These are phyloP conservation scores for Gastrophysa polygoni DNA, from an alignment of 2,888 invertebrate species.

Conservation along the genomic window DNA sequence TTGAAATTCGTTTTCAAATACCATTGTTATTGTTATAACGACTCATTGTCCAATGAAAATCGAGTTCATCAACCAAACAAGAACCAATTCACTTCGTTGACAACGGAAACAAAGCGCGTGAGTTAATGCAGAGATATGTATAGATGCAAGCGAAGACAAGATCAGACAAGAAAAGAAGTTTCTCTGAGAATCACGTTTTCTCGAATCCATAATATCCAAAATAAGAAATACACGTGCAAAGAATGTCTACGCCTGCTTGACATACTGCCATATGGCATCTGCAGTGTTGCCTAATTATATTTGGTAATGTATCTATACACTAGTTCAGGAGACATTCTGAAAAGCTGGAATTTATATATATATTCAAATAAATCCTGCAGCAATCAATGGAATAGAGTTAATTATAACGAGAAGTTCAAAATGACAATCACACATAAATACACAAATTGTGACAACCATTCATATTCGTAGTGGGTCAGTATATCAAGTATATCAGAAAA, in stretches of 20 bases:
- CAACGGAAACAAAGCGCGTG: not conserved
- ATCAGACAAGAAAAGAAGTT: slow-evolving; percentile 22
- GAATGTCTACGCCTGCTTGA: slow-evolving; percentile 39
- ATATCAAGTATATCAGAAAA: no score
- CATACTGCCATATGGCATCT: slow-evolving; percentile 24
- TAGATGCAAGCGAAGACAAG: slow-evolving; percentile 19
- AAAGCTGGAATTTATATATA: no score
- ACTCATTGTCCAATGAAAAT: not conserved
- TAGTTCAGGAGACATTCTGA: no score
- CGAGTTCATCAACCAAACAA: not conserved
- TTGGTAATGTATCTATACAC: no score
- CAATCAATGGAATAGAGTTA: no score
- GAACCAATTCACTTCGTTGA: not conserved
- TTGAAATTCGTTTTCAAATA: no score
- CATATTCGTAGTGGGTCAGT: no score
- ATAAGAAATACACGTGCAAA: slow-evolving; percentile 49
- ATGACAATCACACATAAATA: no score
- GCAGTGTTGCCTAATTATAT: slow-evolving; percentile 29
- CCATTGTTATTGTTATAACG: no score
- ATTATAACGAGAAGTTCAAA: no score
- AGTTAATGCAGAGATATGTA: not conserved
- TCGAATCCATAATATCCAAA: slow-evolving; percentile 22
- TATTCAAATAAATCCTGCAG: no score
- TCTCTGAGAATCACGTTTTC: slow-evolving; percentile 46
- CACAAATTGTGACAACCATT: no score